Conservation (phyloP, 2,113 vertebrate species). For the Meriones unguiculatus region DNA sequence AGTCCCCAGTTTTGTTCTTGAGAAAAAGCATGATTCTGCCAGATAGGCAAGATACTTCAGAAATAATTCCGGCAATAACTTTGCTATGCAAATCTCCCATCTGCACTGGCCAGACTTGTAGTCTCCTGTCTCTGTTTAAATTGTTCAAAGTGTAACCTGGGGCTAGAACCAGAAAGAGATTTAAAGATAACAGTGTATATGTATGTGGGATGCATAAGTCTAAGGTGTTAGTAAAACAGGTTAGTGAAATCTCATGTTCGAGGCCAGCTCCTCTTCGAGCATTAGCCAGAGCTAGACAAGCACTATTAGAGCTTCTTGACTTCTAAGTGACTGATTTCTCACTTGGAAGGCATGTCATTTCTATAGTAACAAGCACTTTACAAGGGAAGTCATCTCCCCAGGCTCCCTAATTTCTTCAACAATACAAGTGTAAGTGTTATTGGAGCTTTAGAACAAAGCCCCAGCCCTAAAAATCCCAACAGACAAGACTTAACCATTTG, state of each 20-base stretch:
- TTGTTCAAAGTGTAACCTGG: not conserved
- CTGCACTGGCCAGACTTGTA: not conserved
- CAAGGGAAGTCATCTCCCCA: not conserved
- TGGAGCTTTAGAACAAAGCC: not conserved
- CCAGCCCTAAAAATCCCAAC: not conserved
- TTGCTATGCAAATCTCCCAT: not conserved
- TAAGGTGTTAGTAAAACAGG: not conserved
- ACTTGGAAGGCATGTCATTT: not conserved
- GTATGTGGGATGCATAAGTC: not conserved
- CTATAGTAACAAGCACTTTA: not conserved
- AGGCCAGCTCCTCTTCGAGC: not conserved
- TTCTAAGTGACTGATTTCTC: not conserved
- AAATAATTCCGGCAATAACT: not conserved
- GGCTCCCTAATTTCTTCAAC: not conserved
- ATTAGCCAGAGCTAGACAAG: not conserved
- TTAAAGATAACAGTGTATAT: not conserved
- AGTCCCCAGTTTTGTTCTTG: not conserved
- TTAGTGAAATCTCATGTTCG: not conserved
- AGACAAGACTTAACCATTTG: not conserved
- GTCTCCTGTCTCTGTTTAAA: not conserved
- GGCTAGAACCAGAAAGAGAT: not conserved
- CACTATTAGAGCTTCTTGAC: too few relatives aligned
- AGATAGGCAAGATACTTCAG: not conserved
- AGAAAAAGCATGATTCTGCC: not conserved
- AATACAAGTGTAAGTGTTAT: not conserved